phyloP scores from a whole-genome alignment of 2,888 invertebrate genomes.

The Bhutanitis thaidina region DNA sequence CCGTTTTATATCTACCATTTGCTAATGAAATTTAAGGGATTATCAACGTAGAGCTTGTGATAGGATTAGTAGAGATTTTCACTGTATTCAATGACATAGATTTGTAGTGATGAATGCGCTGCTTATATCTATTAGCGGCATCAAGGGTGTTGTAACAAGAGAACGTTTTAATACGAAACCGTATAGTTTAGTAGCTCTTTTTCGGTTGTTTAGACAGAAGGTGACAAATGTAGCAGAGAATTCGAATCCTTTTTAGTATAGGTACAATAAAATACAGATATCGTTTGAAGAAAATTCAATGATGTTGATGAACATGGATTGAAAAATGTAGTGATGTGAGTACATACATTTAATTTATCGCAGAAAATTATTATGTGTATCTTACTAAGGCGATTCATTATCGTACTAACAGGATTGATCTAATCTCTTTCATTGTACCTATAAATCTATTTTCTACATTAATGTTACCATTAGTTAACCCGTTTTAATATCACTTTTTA shows the following conservation, averaged over 20 bases:
- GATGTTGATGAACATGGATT: no score
- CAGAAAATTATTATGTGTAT: no score
- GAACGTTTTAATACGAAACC: conserved; percentile 31
- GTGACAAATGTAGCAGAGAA: neutral
- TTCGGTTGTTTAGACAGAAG: conserved; percentile 14
- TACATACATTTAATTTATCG: no score
- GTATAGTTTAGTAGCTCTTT: conserved; percentile 29
- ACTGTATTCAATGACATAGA: conserved; percentile 44
- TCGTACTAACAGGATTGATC: no score
- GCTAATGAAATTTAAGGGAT: conserved; percentile 65
- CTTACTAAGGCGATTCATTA: no score
- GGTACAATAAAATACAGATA: no score
- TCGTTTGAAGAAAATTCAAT: no score
- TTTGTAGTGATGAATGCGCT: conserved; percentile 50
- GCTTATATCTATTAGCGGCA: conserved; percentile 27
- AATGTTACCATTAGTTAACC: no score
- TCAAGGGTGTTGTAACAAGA: conserved; percentile 19
- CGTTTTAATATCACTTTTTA: no score
- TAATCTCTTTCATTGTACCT: no score
- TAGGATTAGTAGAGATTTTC: conserved; percentile 66
- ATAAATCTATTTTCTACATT: no score
- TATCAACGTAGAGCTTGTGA: conserved; percentile 59
- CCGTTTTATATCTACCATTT: conserved; percentile 55
- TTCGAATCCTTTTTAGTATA: neutral
- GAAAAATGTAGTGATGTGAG: no score